phyloP scores from a whole-genome alignment of 2,888 invertebrate genomes.

The Spisula solida region DNA sequence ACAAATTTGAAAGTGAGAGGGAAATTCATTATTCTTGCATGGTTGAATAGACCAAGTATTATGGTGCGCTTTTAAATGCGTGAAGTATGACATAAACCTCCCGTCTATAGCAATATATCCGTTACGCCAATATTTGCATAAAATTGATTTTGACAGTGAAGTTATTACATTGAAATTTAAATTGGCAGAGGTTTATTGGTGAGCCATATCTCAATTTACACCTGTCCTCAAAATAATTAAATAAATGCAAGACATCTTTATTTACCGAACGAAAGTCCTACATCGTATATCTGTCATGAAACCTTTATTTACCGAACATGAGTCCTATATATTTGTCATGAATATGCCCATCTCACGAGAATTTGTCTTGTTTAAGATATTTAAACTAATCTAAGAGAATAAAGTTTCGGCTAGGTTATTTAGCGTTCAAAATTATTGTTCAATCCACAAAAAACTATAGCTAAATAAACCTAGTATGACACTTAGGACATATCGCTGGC shows the following conservation, averaged over 20 bases:
- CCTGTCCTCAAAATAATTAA: background rate
- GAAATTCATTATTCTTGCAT: no score
- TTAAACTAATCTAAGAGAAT: no score
- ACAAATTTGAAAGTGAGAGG: no score
- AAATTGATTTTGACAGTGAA: slow-evolving; percentile 14
- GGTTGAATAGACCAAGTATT: no score
- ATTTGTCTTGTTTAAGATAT: background rate
- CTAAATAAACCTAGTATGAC: no score
- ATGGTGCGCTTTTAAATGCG: no score
- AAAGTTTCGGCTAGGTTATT: no score
- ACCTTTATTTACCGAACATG: slow-evolving; percentile 10
- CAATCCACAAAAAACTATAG: background rate
- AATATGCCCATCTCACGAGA: background rate
- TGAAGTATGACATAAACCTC: no score
- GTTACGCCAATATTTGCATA: slow-evolving; percentile 4
- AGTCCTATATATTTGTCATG: background rate
- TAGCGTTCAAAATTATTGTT: no score
- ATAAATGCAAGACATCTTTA: slow-evolving; percentile 8
- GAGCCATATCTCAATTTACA: background rate
- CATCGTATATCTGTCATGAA: background rate
- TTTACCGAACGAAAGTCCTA: background rate
- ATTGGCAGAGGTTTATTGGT: background rate
- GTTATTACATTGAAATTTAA: background rate
- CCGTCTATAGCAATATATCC: background rate
- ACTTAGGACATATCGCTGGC: background rate